phyloP scores from a whole-genome alignment of 92 coral and sea anemone genomes.

The Bergia puertoricense region DNA sequence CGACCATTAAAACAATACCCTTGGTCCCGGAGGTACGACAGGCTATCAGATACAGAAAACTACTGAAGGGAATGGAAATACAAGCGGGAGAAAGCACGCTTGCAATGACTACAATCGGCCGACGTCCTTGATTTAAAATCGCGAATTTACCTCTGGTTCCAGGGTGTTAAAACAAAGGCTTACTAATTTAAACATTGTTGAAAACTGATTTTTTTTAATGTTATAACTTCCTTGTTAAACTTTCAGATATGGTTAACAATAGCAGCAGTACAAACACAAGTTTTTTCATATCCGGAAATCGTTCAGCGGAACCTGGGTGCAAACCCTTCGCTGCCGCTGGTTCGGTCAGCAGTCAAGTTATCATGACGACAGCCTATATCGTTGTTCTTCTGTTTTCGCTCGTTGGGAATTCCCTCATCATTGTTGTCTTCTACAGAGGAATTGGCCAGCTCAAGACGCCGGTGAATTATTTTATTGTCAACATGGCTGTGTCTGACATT shows the following conservation, averaged over 20 bases:
- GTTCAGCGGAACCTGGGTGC: neutral
- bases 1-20: too few relatives aligned
- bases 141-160: too few relatives aligned
- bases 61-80: too few relatives aligned
- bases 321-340: slow-evolving; percentile 23
- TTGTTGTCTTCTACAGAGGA: neutral
- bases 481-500: neutral
- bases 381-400: slow-evolving; percentile 1
- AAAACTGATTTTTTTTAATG: too few relatives aligned
- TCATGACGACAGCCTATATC: slow-evolving; percentile 1
- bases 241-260: slow-evolving; percentile 1
- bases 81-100: too few relatives aligned
- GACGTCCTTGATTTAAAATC: too few relatives aligned
- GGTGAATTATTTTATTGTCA: neutral
- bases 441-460: slow-evolving; percentile 2
- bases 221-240: neutral
- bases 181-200: too few relatives aligned
- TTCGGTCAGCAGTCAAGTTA: neutral
- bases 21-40: too few relatives aligned
- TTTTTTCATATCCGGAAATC: neutral
- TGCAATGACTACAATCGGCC: too few relatives aligned
- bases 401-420: slow-evolving; percentile 28
- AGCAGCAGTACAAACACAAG: neutral
- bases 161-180: too few relatives aligned
- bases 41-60: too few relatives aligned